These are phyloP conservation scores for Ceraclea dissimilis DNA, from an alignment of 2,888 invertebrate species.

Conservation along the genomic window DNA sequence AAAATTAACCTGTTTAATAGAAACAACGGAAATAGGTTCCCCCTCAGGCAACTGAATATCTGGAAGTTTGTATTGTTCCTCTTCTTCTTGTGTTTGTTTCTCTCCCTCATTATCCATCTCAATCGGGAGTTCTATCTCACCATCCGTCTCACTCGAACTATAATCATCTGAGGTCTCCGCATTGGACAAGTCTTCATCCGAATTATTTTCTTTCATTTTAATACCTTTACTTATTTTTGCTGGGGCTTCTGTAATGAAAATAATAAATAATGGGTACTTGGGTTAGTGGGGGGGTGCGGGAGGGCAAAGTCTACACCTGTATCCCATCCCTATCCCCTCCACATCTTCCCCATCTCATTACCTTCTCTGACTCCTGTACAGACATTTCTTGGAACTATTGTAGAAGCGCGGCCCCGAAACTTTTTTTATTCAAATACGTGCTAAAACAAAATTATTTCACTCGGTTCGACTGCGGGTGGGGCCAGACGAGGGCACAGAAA, in stretches of 20 bases:
- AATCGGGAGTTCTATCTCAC: conserved; percentile 16
- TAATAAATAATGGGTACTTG: not conserved
- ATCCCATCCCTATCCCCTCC: too few relatives aligned
- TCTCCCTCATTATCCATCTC: conserved; percentile 1
- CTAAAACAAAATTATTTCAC: too few relatives aligned
- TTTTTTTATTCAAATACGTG: too few relatives aligned
- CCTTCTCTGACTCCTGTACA: too few relatives aligned
- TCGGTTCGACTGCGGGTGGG: too few relatives aligned
- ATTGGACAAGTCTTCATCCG: not conserved
- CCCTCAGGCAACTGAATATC: conserved; percentile 21
- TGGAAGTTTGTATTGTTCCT: conserved; percentile 15
- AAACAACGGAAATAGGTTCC: conserved; percentile 21
- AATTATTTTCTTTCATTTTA: not conserved
- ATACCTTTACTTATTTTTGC: not conserved
- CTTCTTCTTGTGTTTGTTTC: not conserved
- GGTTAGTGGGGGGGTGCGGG: not conserved
- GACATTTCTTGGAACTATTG: too few relatives aligned
- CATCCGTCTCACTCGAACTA: conserved; percentile 21
- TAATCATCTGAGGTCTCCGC: conserved; percentile 9
- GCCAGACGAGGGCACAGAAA: too few relatives aligned
- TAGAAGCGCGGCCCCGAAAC: too few relatives aligned
- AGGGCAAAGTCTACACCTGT: too few relatives aligned
- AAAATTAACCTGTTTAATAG: conserved; percentile 23
- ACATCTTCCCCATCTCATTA: too few relatives aligned
- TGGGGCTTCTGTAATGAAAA: not conserved